These are phyloP conservation scores for Cerceris ruficornis DNA, from an alignment of 2,888 invertebrate genomes.

Conservation along the genomic window DNA sequence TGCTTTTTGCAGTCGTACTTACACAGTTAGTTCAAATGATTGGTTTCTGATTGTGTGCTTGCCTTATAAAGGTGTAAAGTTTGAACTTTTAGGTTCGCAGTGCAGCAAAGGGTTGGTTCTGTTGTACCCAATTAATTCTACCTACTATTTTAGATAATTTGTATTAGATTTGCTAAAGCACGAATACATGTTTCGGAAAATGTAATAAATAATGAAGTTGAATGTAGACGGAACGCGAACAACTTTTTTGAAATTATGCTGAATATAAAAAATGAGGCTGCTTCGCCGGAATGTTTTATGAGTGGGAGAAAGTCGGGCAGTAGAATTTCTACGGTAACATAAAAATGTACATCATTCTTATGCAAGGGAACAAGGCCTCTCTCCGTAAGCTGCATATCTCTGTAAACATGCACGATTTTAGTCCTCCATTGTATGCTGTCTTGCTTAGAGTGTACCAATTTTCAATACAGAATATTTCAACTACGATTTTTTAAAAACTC, in stretches of 20 bases:
- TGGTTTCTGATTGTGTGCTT: too few species aligned
- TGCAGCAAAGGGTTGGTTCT: too few species aligned
- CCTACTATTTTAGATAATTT: not conserved
- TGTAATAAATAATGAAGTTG: constrained; percentile 15
- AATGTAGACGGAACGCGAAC: constrained; percentile 4
- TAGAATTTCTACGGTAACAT: constrained; percentile 26
- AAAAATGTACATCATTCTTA: constrained; percentile 4
- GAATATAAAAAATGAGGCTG: constrained; percentile 21
- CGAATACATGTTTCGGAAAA: not conserved
- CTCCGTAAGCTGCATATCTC: not conserved
- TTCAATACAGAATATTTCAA: not conserved
- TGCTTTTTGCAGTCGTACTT: too few species aligned
- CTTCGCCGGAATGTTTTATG: constrained; percentile 29
- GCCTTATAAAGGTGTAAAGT: too few species aligned
- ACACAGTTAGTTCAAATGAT: too few species aligned
- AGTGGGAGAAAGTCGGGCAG: constrained; percentile 14
- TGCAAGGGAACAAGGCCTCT: not conserved
- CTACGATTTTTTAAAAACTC: too few species aligned
- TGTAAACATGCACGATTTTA: not conserved
- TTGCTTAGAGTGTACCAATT: not conserved
- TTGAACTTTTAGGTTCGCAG: too few species aligned
- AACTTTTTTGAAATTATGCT: constrained; percentile 27
- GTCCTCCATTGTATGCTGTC: not conserved
- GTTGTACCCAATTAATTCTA: not conserved
- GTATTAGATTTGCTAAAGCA: not conserved